Conservation (phyloP, 37 sponge, comb jelly and placozoan species). For the Halichondria panicea region DNA sequence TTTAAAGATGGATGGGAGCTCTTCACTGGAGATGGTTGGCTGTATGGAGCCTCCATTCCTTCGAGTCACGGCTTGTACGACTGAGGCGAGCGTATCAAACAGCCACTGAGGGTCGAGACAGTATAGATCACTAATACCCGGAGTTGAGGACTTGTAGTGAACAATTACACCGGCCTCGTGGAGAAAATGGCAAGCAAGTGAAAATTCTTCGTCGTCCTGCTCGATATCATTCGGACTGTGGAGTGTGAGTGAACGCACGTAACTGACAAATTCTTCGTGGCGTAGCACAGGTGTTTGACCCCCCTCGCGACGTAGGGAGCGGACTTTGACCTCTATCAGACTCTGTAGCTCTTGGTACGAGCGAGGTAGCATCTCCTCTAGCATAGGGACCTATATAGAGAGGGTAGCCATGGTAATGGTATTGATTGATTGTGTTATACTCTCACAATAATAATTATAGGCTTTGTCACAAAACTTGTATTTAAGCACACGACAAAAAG, state of each 20-base stretch:
- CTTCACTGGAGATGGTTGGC: constrained; percentile 22
- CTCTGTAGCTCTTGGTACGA: constrained; percentile 67
- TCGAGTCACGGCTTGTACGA: constrained; percentile 6
- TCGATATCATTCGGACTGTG: constrained; percentile 39
- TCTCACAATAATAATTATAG: too few relatives aligned
- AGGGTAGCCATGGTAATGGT: too few relatives aligned
- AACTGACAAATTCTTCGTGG: constrained; percentile 53
- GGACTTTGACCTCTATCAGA: constrained; percentile 55
- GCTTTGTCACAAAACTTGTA: too few relatives aligned
- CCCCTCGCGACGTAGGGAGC: constrained; percentile 25
- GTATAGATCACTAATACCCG: constrained; percentile 43
- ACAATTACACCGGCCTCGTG: constrained; percentile 70
- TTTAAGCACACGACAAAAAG: too few relatives aligned
- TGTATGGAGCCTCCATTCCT: neutral
- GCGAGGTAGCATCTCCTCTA: constrained; percentile 53
- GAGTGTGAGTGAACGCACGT: constrained; percentile 53
- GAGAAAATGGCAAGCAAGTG: constrained; percentile 63
- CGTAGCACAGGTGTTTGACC: constrained; percentile 23
- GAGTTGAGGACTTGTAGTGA: constrained; percentile 21
- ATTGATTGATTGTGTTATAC: too few relatives aligned
- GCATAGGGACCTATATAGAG: constrained; percentile 2
- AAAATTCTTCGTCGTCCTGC: constrained; percentile 58
- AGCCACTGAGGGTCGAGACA: constrained; percentile 76
- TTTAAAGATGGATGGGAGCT: constrained; percentile 40
- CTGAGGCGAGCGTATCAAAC: constrained; percentile 39